Percentiles rank a stretch among this genome's conserved stretches.
phyloP scores from a whole-genome alignment of 2,797 vertebrate genomes.

The Chrysocyon brachyurus region DNA sequence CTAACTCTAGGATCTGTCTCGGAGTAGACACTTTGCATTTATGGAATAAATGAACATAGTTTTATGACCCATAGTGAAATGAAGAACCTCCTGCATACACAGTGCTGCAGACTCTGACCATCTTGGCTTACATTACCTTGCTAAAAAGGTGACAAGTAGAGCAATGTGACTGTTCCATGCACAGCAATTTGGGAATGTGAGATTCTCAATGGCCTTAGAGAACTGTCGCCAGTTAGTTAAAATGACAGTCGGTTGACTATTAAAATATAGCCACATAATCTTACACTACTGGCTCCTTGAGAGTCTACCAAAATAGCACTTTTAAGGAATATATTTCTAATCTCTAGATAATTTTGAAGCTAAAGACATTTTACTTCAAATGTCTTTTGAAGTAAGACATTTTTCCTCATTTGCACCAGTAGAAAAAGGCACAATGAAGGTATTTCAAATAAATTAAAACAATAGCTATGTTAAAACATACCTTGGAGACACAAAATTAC shows the following conservation, averaged over 20 bases:
- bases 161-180: background rate
- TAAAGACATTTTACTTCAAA: slow-evolving; percentile 8
- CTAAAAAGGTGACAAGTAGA: slow-evolving; percentile 10
- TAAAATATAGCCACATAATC: background rate
- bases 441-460: slow-evolving; percentile 61
- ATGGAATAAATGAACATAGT: background rate
- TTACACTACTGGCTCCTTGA: slow-evolving; percentile 28
- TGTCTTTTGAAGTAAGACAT: background rate
- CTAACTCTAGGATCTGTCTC: background rate
- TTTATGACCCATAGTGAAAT: background rate
- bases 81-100: background rate
- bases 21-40: background rate
- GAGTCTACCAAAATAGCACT: background rate
- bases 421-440: background rate
- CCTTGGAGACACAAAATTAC: slow-evolving; percentile 6
- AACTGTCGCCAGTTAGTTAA: background rate
- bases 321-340: slow-evolving; percentile 39
- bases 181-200: background rate
- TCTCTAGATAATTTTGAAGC: slow-evolving; percentile 10
- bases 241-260: background rate
- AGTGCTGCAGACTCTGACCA: background rate
- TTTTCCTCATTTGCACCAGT: slow-evolving; percentile 15
- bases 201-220: background rate
- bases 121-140: background rate
- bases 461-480: slow-evolving; percentile 31